phyloP scores from a whole-genome alignment of 2,888 invertebrate species.

The Erebia aethiops region DNA sequence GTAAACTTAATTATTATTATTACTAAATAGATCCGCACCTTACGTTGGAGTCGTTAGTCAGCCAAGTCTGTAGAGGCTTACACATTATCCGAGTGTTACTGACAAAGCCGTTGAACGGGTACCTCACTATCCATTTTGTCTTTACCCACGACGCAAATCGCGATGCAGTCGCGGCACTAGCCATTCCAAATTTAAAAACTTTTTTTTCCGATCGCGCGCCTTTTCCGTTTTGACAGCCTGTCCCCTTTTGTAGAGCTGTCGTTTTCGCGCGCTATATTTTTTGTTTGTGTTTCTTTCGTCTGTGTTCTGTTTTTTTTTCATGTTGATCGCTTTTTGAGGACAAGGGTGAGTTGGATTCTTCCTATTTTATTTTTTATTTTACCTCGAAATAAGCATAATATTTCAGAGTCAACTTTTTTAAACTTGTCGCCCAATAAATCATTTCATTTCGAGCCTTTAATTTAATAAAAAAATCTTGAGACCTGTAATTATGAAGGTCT shows the following conservation, averaged over 20 bases:
- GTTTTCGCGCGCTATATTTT: conserved; percentile 56
- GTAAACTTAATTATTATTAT: not conserved
- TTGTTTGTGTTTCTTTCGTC: conserved; percentile 34
- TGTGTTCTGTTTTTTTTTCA: conserved; percentile 26
- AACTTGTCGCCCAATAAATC: not conserved
- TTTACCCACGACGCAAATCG: conserved; percentile 68
- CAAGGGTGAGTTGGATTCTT: conserved; percentile 32
- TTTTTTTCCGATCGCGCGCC: conserved; percentile 38
- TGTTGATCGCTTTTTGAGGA: conserved; percentile 20
- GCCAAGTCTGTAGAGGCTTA: conserved; percentile 8
- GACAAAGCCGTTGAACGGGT: conserved; percentile 73
- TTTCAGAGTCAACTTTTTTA: not conserved
- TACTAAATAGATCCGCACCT: not conserved
- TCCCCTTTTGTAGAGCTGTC: conserved; percentile 52
- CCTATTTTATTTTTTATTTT: conserved; percentile 19
- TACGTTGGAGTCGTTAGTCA: not conserved
- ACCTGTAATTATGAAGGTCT: not conserved
- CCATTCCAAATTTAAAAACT: conserved; percentile 52
- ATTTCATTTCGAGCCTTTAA: too few relatives aligned
- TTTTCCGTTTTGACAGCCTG: conserved; percentile 40
- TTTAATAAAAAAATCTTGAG: not conserved
- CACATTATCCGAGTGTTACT: conserved; percentile 51
- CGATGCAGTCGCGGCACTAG: conserved; percentile 72
- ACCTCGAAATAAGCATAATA: too few relatives aligned
- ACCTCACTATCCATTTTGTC: conserved; percentile 68